These are phyloP conservation scores for Amazona vittata DNA, from an alignment of 2,113 vertebrate genomes.

Conservation along the genomic window DNA sequence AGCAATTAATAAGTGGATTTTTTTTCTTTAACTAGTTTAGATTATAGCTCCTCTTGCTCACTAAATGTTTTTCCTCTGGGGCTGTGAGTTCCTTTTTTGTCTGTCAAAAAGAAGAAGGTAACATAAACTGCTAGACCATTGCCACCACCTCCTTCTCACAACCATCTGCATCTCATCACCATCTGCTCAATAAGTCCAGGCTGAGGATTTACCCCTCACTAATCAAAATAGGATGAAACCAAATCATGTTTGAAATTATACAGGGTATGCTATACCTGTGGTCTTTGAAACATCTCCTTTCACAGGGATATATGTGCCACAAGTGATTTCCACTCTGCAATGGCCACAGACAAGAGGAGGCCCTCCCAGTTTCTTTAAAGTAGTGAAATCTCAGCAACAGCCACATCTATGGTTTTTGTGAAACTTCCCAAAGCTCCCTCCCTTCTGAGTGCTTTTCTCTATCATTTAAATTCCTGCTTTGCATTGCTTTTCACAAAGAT, in stretches of 20 bases:
- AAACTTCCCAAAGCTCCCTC: not conserved
- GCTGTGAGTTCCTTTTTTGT: slow-evolving; percentile 45
- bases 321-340: not conserved
- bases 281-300: not conserved
- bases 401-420: not conserved
- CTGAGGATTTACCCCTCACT: slow-evolving; percentile 34
- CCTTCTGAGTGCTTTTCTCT: not conserved
- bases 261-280: not conserved
- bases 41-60: not conserved
- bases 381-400: not conserved
- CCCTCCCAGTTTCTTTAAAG: not conserved
- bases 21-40: not conserved
- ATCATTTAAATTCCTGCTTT: not conserved
- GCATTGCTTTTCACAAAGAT: not conserved
- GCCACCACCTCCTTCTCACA: slow-evolving; percentile 36
- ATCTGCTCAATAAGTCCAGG: slow-evolving; percentile 12
- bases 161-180: not conserved
- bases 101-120: slow-evolving; percentile 41
- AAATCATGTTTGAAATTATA: not conserved
- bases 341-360: not conserved
- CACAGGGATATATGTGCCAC: not conserved
- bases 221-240: not conserved
- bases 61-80: slow-evolving; percentile 6
- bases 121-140: slow-evolving; percentile 48
- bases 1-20: not conserved